A percentile compares a stretch with the other conserved stretches of the same genome.
Conservation (phyloP, 1,140 invertebrate genomes). For the Chlorops oryzae region DNA sequence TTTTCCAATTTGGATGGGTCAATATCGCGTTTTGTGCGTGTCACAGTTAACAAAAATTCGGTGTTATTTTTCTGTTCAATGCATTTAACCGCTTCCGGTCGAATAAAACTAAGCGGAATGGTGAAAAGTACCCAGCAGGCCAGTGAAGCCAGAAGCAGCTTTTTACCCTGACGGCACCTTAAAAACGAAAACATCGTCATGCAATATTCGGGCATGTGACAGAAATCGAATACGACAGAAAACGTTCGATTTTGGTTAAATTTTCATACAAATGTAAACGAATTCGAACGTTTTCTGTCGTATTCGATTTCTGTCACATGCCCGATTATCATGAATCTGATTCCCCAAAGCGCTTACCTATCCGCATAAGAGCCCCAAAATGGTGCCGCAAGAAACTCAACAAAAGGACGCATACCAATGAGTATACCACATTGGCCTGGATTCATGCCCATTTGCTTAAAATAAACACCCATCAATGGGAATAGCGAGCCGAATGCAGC, state of each 20-base stretch:
- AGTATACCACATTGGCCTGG: conserved; percentile 88
- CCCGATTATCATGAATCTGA: no score
- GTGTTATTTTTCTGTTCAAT: conserved; percentile 69
- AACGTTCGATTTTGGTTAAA: no score
- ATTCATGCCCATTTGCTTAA: conserved; percentile 98
- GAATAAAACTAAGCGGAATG: conserved; percentile 87
- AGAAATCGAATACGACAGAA: no score
- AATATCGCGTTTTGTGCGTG: conserved; percentile 36
- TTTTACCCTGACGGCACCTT: conserved; percentile 79
- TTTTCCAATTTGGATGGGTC: conserved; percentile 26
- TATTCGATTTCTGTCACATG: no score
- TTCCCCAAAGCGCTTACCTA: conserved; percentile 58
- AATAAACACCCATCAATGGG: conserved; percentile 96
- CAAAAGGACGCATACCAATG: conserved; percentile 88
- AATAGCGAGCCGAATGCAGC: conserved; percentile 97
- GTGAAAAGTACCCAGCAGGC: conserved; percentile 96
- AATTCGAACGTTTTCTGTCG: no score
- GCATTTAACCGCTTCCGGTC: conserved; percentile 86
- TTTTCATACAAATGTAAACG: no score
- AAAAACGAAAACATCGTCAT: conserved; percentile 11
- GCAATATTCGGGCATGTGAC: no score
- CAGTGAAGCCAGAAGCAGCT: conserved; percentile 83
- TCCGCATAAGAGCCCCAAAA: conserved; percentile 97
- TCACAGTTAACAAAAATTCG: conserved; percentile 38
- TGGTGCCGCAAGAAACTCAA: conserved; percentile 95